Base-by-base conservation (phyloP, 1,140 invertebrate species). In the Achroia grisella region DNA sequence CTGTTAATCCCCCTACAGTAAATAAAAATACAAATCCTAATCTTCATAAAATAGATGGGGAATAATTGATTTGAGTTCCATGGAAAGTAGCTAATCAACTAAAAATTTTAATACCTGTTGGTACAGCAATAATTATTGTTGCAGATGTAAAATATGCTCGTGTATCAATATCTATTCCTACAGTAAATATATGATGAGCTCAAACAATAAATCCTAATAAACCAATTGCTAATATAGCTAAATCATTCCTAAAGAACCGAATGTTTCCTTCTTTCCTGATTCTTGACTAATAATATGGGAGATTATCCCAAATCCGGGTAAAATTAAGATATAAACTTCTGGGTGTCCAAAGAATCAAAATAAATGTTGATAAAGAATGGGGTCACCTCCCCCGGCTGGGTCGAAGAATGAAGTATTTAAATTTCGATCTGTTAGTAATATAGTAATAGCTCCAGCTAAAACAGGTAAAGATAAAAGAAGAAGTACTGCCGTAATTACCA, bases 331-430 rank as follows among this genome's bases (percentile, higher is more conserved):
- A 84, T 93, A 93, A 56, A 93, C 91, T 89, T 93, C 91, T 28
- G 91, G 91, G 50, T 94, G 92, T 0, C 91, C 91, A 89, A 92
- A 93, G 81, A 93, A 93, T 88, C 90, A 93, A 88, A 94, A 93
- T 87, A 93, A 86, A 76, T 94, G 92, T 89, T 93, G 92, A 60
- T 90, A 93, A 62, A 93, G 52, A 83, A 93, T 87, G 35, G 91
- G 90, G 56, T 93, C 90, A 40, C 91, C 91, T 23, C 91, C 90
- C 47, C 89, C 90, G 8, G 80, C 64, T 17, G 90, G 89, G 48
- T 92, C 88, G 88, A 92, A 34, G 12, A 34, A 34, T 12, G 32
- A 34, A 1, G 32, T 34, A 31, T 31, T n/a, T 31, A 31, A 8
- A 31, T 31, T n/a, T 31, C 30, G 30, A 31, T 31, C 30, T 3